phyloP scores from a whole-genome alignment of 1,140 invertebrate species.

The Bradysia coprophila region DNA sequence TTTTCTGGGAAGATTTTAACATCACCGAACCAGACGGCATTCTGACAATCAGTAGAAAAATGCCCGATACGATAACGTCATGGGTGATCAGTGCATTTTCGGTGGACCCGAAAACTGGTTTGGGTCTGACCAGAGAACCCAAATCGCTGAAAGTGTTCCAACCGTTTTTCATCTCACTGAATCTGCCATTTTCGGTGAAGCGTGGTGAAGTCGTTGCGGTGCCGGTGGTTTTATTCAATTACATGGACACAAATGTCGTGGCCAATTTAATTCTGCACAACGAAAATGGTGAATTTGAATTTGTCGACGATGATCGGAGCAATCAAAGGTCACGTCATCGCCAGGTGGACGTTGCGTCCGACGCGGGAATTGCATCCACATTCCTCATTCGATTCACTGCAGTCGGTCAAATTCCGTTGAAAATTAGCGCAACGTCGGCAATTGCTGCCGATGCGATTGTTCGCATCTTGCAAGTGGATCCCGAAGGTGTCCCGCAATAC shows the following conservation, averaged over 20 bases:
- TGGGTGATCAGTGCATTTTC: conserved; percentile 90
- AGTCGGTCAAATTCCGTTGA: conserved; percentile 52
- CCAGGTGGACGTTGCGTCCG: conserved; percentile 30
- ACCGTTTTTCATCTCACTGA: conserved; percentile 68
- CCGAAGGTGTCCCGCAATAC: conserved; percentile 64
- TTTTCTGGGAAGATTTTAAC: neutral
- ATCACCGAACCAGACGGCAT: conserved; percentile 6
- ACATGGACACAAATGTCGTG: conserved; percentile 41
- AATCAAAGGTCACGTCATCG: neutral
- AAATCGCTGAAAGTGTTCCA: conserved; percentile 69
- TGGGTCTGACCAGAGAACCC: conserved; percentile 56
- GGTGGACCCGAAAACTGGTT: conserved; percentile 59
- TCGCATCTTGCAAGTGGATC: conserved; percentile 49
- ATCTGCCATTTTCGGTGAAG: conserved; percentile 69
- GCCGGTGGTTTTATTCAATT: conserved; percentile 20
- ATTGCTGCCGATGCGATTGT: conserved; percentile 53
- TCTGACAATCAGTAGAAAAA: conserved; percentile 24
- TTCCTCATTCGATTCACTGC: conserved; percentile 65
- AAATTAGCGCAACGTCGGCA: conserved; percentile 46
- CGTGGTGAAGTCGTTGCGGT: conserved; percentile 33
- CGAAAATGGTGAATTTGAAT: conserved; percentile 58
- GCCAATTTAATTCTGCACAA: conserved; percentile 75
- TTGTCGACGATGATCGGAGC: conserved; percentile 29
- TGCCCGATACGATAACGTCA: conserved; percentile 81
- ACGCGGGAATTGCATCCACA: conserved; percentile 46